Conservation (phyloP, 2,113 vertebrate genomes). For the Corythornis madagascariensis region DNA sequence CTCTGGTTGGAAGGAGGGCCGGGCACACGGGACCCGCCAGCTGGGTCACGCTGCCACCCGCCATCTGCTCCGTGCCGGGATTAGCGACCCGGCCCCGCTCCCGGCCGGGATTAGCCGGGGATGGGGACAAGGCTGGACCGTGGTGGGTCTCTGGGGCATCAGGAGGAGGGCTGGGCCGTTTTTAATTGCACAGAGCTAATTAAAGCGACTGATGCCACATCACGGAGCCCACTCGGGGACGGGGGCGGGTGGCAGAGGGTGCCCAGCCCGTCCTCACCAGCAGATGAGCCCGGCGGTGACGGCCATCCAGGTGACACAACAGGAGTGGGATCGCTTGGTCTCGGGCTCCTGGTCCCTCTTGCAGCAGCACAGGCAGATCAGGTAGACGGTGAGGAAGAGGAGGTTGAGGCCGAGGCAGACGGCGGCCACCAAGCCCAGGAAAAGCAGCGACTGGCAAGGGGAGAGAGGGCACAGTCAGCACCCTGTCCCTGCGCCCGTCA, state of each 20-base stretch:
- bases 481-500: neutral
- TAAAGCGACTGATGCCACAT: neutral
- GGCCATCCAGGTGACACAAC: constrained; percentile 91
- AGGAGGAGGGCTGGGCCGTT: neutral
- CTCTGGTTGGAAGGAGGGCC: neutral
- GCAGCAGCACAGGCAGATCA: constrained; percentile 91
- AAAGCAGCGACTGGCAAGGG: constrained; percentile 83
- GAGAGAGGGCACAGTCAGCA: neutral
- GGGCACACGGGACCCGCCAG: neutral
- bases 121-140: neutral
- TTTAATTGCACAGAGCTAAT: neutral
- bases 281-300: constrained; percentile 88
- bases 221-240: rapidly evolving
- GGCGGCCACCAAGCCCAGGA: constrained; percentile 86
- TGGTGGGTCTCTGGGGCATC: neutral
- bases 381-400: constrained; percentile 83
- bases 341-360: constrained; percentile 71
- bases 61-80: constrained; percentile 57
- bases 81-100: neutral
- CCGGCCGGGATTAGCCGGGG: neutral
- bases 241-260: neutral
- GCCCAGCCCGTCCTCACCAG: constrained; percentile 79
- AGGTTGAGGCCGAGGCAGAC: constrained; percentile 91
- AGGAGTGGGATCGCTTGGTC: constrained; percentile 83
- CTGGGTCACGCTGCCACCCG: constrained; percentile 17